phyloP scores from a whole-genome alignment of 2,888 invertebrate genomes.

The Gymnocheta viridis region DNA sequence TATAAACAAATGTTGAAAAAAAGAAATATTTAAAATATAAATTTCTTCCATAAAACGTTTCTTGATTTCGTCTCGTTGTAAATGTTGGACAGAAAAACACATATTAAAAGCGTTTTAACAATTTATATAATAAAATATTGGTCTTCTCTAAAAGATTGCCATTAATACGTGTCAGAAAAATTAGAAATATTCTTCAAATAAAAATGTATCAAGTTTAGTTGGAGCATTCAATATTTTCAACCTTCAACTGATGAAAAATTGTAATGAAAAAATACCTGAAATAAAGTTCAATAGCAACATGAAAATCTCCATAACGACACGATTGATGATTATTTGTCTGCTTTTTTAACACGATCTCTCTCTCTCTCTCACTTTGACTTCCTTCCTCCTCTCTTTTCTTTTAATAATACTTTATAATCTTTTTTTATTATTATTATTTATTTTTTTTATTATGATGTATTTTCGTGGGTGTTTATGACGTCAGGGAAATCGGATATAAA shows the following conservation, averaged over 20 bases:
- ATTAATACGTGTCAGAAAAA: not conserved
- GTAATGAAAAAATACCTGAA: not conserved
- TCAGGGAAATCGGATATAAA: conserved; percentile 26
- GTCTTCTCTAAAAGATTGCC: not conserved
- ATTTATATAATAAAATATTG: conserved; percentile 14
- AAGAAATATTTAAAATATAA: not conserved
- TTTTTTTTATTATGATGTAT: not conserved
- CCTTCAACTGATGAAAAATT: conserved; percentile 38
- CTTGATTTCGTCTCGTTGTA: not conserved
- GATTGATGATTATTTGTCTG: conserved; percentile 43
- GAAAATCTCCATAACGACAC: conserved; percentile 5
- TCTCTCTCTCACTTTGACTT: not conserved
- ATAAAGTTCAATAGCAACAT: conserved; percentile 57
- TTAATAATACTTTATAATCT: not conserved
- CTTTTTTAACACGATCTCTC: not conserved
- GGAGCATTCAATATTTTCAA: conserved; percentile 2
- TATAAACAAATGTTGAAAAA: no score
- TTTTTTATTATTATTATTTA: not conserved
- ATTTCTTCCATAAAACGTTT: not conserved
- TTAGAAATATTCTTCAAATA: not conserved
- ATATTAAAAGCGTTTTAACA: conserved; percentile 1
- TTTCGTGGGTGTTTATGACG: conserved; percentile 59
- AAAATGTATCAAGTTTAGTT: not conserved
- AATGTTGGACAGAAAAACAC: conserved; percentile 1
- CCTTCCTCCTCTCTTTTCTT: not conserved